Evolutionary conservation across 2,888 invertebrate genomes (phyloP), one percentile per base, ranked within the genome.

Genomic region (Frankliniella fusca): DNA sequence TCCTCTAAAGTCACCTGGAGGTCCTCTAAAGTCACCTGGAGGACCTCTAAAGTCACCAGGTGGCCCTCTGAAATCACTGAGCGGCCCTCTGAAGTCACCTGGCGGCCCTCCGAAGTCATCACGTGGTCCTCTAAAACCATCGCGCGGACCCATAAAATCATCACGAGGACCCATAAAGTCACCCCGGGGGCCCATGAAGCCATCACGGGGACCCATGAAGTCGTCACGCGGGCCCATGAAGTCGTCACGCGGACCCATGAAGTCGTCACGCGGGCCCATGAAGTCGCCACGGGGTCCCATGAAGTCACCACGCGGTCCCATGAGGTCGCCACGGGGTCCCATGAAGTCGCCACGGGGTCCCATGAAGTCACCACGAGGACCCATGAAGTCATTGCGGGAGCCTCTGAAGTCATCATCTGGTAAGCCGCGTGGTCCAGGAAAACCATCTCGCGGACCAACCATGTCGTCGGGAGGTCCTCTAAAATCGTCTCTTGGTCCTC

Each of bases 381-480:
- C 61, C 20, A 7, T 18, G 15, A 61, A n/a, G 61, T 61, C 61
- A n/a, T n/a, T n/a, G 11, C 20, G 61, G 18, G 61, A 18, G 15
- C 61, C 61, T 18, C 61, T 18, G 61, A 61, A n/a, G 61, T 61
- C 61, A 38, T 38, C 38, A 38, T 38, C 38, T 38, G 38, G 38
- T 38, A 38, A 38, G 61, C 61, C 61, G 0, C 20, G 61, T 15
- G 61, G 61, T 11, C 61, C 61, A n/a, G 20, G 61, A n/a, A 61
- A n/a, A n/a, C n/a, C 61, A n/a, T n/a, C 61, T 0, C 20, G 61
- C n/a, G 61, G 61, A n/a, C 61, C 61, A n/a, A 11, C 20, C 20
- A 61, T 18, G 61, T 80, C 80, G 28, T 54, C 79, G 0, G 15
- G 48, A 50, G 49, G 82, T 48, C 76, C 48, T 70, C 76, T 81